Base-by-base conservation (phyloP, 2,113 vertebrate species). In the Brienomyrus longianalis region DNA sequence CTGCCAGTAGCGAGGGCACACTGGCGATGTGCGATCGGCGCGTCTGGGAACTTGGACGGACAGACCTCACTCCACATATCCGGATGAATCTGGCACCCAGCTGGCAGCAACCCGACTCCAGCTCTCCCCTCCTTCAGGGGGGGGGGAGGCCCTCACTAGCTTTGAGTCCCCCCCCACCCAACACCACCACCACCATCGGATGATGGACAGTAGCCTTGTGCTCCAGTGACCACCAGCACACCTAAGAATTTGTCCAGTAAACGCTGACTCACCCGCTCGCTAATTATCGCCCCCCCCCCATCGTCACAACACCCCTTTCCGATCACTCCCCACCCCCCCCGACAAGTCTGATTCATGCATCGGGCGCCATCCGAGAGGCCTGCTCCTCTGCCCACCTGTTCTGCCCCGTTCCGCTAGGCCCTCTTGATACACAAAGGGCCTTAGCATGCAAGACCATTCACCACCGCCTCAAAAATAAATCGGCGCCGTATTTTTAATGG, bases 141-240 rank as follows among this genome's bases (percentile, higher is more conserved):
- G 59, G 31, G 31, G 31, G 59, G 85, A 89, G 74, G 7, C 45
- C 90, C 88, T 39, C 59, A 48, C 66, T 89, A 90, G 48, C 88
- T 47, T 62, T 43, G 66, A 80, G 86, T 31, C 87, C 77, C 70
- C 84, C 54, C 19, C 54, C 17, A 17, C 51, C 80, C 39, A 45
- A 23, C 80, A 23, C 80, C 80, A 48, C n/a, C 51, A 43, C 74
- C n/a, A 70, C 70, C 62, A 84, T 77, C 47, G 52, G 43, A 74
- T 91, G 91, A 92, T 84, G 74, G 92, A 93, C 92, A 91, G 91
- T 50, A 83, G 90, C 88, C 8, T 87, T 21, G 83, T 80, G 74
- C 85, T 90, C 83, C 89, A 87, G 90, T 91, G 90, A 92, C 90
- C 89, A 91, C 88, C 89, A 90, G 45, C 83, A 90, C 52, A 87